A percentile compares a stretch with the other conserved stretches of the same genome.
Evolutionary conservation across 1,140 invertebrate genomes (phyloP).

Genomic region (Solen grandis): DNA sequence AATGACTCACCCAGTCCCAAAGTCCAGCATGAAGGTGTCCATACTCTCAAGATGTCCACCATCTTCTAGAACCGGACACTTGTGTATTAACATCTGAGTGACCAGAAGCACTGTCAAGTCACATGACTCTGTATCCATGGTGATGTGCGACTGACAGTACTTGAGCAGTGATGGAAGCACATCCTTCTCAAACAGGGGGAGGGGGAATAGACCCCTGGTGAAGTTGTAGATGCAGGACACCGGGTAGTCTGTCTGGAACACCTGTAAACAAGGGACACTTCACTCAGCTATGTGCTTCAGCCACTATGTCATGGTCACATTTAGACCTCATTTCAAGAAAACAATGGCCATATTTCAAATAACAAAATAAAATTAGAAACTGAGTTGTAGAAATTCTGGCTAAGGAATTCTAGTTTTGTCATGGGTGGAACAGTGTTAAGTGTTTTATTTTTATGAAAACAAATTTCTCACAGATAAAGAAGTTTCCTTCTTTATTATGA

Average conservation of each 20-base stretch:
- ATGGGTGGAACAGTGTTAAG: too few relatives aligned
- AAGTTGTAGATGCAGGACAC: slow-evolving; percentile 62
- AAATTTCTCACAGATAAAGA: too few relatives aligned
- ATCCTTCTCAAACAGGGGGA: slow-evolving; percentile 80
- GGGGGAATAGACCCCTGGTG: slow-evolving; percentile 59
- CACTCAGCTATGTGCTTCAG: too few relatives aligned
- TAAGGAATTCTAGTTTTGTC: too few relatives aligned
- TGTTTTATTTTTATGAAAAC: too few relatives aligned
- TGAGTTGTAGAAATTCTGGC: too few relatives aligned
- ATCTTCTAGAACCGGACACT: slow-evolving; percentile 83
- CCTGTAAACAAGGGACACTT: slow-evolving; percentile 54
- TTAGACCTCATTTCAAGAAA: too few relatives aligned
- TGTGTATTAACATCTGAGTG: slow-evolving; percentile 86
- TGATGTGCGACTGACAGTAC: slow-evolving; percentile 83
- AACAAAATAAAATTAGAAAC: too few relatives aligned
- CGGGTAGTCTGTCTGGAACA: slow-evolving; percentile 57
- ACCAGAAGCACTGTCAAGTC: slow-evolving; percentile 83
- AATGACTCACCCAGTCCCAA: too few relatives aligned
- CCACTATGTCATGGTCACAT: too few relatives aligned
- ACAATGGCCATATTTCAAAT: too few relatives aligned
- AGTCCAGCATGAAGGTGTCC: slow-evolving; percentile 66
- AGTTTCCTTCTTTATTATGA: too few relatives aligned
- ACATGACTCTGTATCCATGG: slow-evolving; percentile 36
- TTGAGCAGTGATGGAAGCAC: slow-evolving; percentile 87
- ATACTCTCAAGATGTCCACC: slow-evolving; percentile 53